Base-by-base conservation (phyloP, 2,113 vertebrate species). In the Ochotona curzoniae region DNA sequence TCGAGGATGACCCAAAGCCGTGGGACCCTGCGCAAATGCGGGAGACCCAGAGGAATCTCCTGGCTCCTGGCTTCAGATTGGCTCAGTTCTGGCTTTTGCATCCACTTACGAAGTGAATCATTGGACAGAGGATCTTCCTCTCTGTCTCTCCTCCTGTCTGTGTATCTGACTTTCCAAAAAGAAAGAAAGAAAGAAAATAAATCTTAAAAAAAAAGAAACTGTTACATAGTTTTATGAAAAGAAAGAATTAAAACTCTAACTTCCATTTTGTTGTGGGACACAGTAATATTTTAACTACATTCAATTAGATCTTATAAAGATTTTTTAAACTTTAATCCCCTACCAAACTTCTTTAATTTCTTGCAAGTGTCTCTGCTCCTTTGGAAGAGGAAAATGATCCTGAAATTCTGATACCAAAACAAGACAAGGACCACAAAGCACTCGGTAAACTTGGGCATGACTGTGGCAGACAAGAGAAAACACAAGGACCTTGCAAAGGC, bases 271-370 rank as follows among this genome's bases (percentile, higher is more conserved):
- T 64, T 78, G 15, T 35, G 18, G 18, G 54, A 75, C 12, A 23
- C 13, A 80, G 60, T 15, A 26, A 28, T 26, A 73, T 88, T 76
- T 47, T 93, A 83, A 93, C 18, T 25, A n/a, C 7, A 54, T 54
- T 87, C 61, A 64, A 84, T 10, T 57, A 91, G 67, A 87, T 85
- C 74, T 93, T 69, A 32, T 66, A 64, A 90, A 90, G 44, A 75
- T 25, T 78, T 83, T 70, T 84, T n/a, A 92, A 76, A 75, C 28
- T 82, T 49, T 32, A 47, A 67, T 35, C 35, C 21, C 23, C 60
- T 93, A 13, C 20, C 78, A 95, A 82, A 82, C 18, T 75, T 89
- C 57, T 13, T 54, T 32, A 93, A 78, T 81, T 74, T 51, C 85
- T 91, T 84, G 28, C 63, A 82, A 4, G 47, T 84, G 30, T 73